Percentiles rank a stretch among this genome's conserved stretches.
phyloP scores from a whole-genome alignment of 2,888 invertebrate species.

The Anaspis maculata region DNA sequence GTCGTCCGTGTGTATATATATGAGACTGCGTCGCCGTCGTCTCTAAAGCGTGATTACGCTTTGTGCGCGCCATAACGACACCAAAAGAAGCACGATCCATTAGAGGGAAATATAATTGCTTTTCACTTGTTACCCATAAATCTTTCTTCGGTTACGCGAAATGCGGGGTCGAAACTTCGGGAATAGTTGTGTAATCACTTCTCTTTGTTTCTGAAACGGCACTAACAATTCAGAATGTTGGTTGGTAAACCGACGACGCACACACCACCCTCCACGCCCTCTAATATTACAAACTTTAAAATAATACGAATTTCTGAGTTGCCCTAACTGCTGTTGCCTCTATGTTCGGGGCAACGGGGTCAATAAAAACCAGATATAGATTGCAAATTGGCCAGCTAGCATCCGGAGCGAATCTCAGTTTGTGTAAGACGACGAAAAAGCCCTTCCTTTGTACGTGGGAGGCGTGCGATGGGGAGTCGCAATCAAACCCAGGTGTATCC shows the following conservation, averaged over 20 bases:
- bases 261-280: constrained; percentile 7
- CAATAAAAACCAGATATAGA: too few species aligned
- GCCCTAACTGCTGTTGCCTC: too few species aligned
- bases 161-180: constrained; percentile 14
- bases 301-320: constrained; percentile 6
- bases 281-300: constrained; percentile 9
- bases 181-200: constrained; percentile 17
- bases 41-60: constrained; percentile 10
- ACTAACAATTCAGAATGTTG: constrained; percentile 13
- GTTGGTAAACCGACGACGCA: constrained; percentile 10
- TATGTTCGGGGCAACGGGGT: too few species aligned
- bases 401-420: too few species aligned
- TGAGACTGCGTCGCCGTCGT: constrained; percentile 13
- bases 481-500: too few species aligned
- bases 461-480: too few species aligned
- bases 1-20: constrained; percentile 13
- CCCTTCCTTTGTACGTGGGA: too few species aligned
- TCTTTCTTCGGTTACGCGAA: constrained; percentile 15
- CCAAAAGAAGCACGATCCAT: constrained; percentile 17
- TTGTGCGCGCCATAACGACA: constrained; percentile 6
- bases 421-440: too few species aligned
- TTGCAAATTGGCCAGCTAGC: too few species aligned
- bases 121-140: constrained; percentile 22
- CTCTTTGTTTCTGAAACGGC: constrained; percentile 15
- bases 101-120: constrained; percentile 22